Base-by-base conservation (phyloP, 2,888 invertebrate species). In the Microdon myrmicae region DNA sequence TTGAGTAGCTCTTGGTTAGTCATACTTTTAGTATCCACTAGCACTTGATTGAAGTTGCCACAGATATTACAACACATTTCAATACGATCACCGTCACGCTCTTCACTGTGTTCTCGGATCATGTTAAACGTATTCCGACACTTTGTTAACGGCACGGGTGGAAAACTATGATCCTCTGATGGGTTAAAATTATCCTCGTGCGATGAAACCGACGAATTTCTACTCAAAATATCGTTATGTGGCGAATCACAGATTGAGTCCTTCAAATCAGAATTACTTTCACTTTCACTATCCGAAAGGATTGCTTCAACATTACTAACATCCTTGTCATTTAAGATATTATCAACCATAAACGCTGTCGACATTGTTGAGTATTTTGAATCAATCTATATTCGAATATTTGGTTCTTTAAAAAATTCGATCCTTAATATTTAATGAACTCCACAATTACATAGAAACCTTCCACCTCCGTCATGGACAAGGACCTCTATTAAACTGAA, bases 321-420 rank as follows among this genome's bases (percentile, higher is more conserved):
- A 35, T 73, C 73, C 69, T 76, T 78, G 48, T 74, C 77, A 71
- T 77, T 77, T 56, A 79, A 71, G 67, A 77, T 72, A 66, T 77
- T 79, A 70, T 79, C 78, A 68, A 78, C 75, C 64, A 79, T 70
- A 56, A 79, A 78, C 26, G 78, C 76, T 55, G 79, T 78, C 71
- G 79, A 79, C 79, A 79, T 79, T 37, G 47, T 67, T 53, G 38
- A 16, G 9, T 14, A 14, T 17, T 43, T 26, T 34, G 17, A 23
- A 5, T 3, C 23, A n/a, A 9, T 8, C 23, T n/a, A 23, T 4
- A 23, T 9, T 9, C 23, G 23, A 23, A 23, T 23, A 23, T 8
- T n/a, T n/a, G n/a, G n/a, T n/a, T n/a, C n/a, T n/a, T 23, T 23
- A 23, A 9, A 23, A 23, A 8, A 23, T 8, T 23, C 12, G 22